Evolutionary conservation across 2,113 vertebrate species (phyloP).

Genomic region (Aix galericulata): DNA sequence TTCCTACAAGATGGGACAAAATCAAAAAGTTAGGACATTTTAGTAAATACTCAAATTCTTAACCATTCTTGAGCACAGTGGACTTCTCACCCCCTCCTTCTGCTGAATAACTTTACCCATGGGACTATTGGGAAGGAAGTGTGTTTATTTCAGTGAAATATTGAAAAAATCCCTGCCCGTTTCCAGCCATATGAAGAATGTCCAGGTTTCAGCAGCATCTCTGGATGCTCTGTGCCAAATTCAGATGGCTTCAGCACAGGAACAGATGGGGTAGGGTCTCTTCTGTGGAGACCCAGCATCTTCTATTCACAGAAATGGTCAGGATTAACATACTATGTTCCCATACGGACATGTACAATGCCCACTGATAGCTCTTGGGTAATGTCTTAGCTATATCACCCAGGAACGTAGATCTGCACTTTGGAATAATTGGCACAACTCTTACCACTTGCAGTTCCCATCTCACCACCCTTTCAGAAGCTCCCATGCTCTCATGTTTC

Average conservation of each 20-base stretch:
- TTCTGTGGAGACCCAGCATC: neutral
- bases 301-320: neutral
- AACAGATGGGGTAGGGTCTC: neutral
- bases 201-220: neutral
- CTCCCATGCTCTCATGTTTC: neutral
- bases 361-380: neutral
- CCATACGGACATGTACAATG: neutral
- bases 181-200: neutral
- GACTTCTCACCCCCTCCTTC: neutral
- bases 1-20: neutral
- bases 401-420: rapidly evolving
- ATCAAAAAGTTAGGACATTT: neutral
- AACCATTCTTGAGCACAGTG: neutral
- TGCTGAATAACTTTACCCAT: neutral
- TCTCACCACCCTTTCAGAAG: neutral
- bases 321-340: neutral
- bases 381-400: neutral
- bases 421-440: neutral
- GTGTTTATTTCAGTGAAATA: neutral
- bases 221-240: neutral
- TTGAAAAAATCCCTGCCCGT: neutral
- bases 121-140: neutral
- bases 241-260: neutral
- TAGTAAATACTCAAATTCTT: neutral
- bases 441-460: neutral